Conservation (phyloP, 2,888 invertebrate genomes). For the Zaprionus bogoriensis region DNA sequence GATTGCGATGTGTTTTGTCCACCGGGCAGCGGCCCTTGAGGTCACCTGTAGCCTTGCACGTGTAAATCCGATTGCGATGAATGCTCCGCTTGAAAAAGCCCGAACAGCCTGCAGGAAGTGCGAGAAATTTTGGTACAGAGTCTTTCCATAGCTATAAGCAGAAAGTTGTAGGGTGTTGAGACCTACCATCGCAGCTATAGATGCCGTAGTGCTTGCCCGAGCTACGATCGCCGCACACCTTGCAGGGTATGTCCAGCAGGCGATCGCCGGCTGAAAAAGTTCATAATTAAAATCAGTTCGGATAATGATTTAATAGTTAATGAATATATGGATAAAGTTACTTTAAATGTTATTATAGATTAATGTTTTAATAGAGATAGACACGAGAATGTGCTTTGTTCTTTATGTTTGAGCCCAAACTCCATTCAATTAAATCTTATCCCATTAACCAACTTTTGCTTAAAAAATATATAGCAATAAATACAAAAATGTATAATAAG, state of each 20-base stretch:
- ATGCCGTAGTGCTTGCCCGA: constrained; percentile 99
- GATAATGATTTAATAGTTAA: too few species aligned
- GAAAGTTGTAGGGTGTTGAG: not conserved
- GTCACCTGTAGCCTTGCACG: constrained; percentile 97
- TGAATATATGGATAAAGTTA: too few species aligned
- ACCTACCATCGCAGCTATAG: constrained; percentile 98
- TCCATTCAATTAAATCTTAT: too few species aligned
- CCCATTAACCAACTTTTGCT: too few species aligned
- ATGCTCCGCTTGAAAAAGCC: constrained; percentile 98
- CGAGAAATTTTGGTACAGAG: not conserved
- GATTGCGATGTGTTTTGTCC: constrained; percentile 98
- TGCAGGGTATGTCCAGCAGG: constrained; percentile 98
- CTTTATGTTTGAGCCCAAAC: too few species aligned
- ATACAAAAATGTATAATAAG: too few species aligned
- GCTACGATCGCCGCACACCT: constrained; percentile 99
- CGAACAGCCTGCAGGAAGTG: constrained; percentile 88
- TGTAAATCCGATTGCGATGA: constrained; percentile 97
- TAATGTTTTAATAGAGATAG: too few species aligned
- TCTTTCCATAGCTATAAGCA: too few species aligned
- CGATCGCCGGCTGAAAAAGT: constrained; percentile 90
- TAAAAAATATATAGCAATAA: too few species aligned
- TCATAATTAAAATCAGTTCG: not conserved
- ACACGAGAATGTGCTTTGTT: too few species aligned
- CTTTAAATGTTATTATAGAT: too few species aligned
- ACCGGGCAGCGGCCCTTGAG: constrained; percentile 96